Evolutionary conservation across 2,797 vertebrate species (phyloP), one percentile per base, ranked within the genome.

Genomic region (Chloroceryle amazona): DNA sequence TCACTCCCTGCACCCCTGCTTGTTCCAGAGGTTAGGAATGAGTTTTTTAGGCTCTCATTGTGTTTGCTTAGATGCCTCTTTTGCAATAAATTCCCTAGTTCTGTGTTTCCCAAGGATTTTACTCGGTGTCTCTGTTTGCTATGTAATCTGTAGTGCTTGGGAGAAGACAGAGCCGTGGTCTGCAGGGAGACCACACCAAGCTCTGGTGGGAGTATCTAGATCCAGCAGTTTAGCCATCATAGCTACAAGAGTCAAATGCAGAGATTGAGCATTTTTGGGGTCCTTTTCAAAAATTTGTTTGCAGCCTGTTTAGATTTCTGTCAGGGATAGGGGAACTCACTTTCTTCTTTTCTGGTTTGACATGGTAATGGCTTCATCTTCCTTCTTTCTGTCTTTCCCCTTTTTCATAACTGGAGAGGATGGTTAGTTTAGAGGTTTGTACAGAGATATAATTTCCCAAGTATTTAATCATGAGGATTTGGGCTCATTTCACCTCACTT

Each of bases 1-100:
- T 65, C 35, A 1, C 1, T 26, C 47, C 23, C 25, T 19, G 8
- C 9, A 41, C 11, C 19, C 2, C 0, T n/a, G 14, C 39, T 35
- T 14, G 6, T 51, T 95, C 37, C 61, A 65, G 75, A 61, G 26
- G 6, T 63, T 54, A 52, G 28, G 74, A 65, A 33, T 52, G 37
- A 29, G 13, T 8, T 51, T 71, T 58, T 37, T 22, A 47, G 39
- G 17, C 22, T 23, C 8, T 41, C 0, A 0, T 35, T 52, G 21
- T 44, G 6, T 49, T 81, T 81, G 2, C 7, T 74, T 6, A 33
- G 42, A 10, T 46, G 26, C 15, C 15, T 42, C 7, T 49, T 93
- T 78, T 61, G 13, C 20, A 8, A 13, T 65, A 65, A 35, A 4
- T 28, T 79, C 5, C 57, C 19, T 25, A 3, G 41, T 79, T 89